Evolutionary conservation across 1,140 invertebrate genomes (phyloP), one percentile per base, ranked within the genome.

Genomic region (Trypoxylus dichotomus): DNA sequence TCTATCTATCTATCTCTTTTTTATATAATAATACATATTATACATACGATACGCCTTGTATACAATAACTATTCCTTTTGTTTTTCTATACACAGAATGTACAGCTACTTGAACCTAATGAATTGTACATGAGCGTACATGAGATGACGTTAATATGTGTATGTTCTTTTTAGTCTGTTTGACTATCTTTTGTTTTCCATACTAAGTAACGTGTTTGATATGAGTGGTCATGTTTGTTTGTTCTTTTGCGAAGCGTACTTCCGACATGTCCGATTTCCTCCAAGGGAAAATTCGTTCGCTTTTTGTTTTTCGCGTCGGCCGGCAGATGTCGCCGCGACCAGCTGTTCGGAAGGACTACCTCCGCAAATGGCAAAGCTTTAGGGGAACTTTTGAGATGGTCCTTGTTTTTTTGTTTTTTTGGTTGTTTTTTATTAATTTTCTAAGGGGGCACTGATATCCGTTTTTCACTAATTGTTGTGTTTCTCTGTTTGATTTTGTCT

Each of bases 311-410:
- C 2, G 32, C 3, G 32, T 37, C 10, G 32, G 10, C 10, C 32
- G 1, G 32, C 32, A 32, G 32, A 32, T 32, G 32, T 32, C 32
- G 32, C 32, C 1, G 32, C 32, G 32, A 37, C 2, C 1, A 27
- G 21, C 19, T 29, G 27, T 27, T 68, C 60, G 60, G 60, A 68
- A 68, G 60, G 60, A 68, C 60, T 27, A 54, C 60, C 25, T 27
- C 60, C 43, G 76, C 72, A 54, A 74, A 54, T 74, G 74, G 75
- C 72, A 78, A 88, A 89, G 89, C 88, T 91, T 37, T 93, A 93
- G 93, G 47, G 47, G 94, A 95, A 95, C 94, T 96, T 96, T 96
- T 96, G 95, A 96, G 95, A 96, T 96, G 95, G 95, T 96, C 95
- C 95, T 96, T 95, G 92, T 83, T 54, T 37, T 37, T 37, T 1